A percentile compares a stretch with the other conserved stretches of the same genome.
Evolutionary conservation across 2,113 vertebrate species (phyloP).

Genomic region (Ceyx margarethae): DNA sequence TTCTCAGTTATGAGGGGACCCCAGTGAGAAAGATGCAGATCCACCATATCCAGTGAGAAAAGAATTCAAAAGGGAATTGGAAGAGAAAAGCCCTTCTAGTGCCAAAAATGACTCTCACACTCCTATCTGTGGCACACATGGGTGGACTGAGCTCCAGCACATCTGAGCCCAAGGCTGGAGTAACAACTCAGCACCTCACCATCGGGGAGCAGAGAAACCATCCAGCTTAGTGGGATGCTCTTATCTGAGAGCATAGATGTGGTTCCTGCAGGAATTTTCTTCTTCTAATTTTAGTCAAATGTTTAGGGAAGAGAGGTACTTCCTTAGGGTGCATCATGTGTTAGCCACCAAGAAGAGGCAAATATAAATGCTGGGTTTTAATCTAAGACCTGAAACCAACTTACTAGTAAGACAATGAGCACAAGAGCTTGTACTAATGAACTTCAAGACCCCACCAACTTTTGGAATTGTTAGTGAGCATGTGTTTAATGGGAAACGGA

Average conservation of each 20-base stretch:
- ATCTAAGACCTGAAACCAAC: not conserved
- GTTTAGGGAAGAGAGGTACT: not conserved
- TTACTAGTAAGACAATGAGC: not conserved
- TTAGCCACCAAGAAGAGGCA: not conserved
- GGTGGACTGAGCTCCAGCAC: not conserved
- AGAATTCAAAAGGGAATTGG: not conserved
- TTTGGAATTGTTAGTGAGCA: not conserved
- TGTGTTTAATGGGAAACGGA: not conserved
- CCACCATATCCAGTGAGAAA: not conserved
- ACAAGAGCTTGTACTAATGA: not conserved
- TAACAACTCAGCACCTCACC: not conserved
- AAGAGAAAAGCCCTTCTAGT: not conserved
- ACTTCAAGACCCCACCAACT: rapidly evolving
- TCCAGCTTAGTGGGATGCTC: not conserved
- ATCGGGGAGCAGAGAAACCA: not conserved
- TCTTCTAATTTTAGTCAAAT: not conserved
- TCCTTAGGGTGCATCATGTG: not conserved
- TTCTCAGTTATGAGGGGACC: not conserved
- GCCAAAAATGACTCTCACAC: not conserved
- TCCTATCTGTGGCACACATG: not conserved
- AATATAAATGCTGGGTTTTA: not conserved
- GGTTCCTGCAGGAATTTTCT: not conserved
- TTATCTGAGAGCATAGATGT: not conserved
- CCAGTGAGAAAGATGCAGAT: rapidly evolving
- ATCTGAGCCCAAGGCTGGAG: not conserved